Evolutionary conservation across 2,113 vertebrate species (phyloP).

Genomic region (Serilophus lunatus): DNA sequence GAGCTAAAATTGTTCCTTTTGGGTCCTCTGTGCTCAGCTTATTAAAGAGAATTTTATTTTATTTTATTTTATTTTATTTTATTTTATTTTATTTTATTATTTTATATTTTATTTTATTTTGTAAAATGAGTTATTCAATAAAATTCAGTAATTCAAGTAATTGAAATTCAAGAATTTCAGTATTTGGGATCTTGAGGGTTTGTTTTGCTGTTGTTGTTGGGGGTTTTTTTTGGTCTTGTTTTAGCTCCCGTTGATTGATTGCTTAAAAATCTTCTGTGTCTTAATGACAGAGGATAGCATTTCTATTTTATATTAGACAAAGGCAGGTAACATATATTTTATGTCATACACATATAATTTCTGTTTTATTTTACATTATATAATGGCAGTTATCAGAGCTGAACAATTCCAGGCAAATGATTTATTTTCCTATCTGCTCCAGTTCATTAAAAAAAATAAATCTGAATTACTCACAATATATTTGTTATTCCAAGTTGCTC

Average conservation of each 20-base stretch:
- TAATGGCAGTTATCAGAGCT: not conserved
- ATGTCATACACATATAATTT: not conserved
- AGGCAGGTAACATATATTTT: not conserved
- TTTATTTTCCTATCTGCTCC: not conserved
- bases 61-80: too few species aligned
- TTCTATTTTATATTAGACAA: not conserved
- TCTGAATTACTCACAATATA: not conserved
- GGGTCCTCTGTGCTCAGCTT: not conserved
- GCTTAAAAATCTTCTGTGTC: not conserved
- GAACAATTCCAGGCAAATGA: not conserved
- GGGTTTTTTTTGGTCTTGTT: not conserved
- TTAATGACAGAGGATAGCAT: not conserved
- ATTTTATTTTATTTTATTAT: too few species aligned
- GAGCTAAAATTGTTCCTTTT: not conserved
- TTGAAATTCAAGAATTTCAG: not conserved
- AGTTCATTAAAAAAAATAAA: not conserved
- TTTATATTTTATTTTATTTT: not conserved
- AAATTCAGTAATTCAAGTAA: too few species aligned
- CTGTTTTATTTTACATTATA: not conserved
- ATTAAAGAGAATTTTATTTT: not conserved
- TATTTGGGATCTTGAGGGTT: rapidly evolving
- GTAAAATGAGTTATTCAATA: not conserved
- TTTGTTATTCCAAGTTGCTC: not conserved
- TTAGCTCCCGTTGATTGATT: not conserved
- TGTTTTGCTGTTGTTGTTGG: not conserved